Base-by-base conservation (phyloP, 2,797 vertebrate species). In the Parauchenoglanis ngamensis region DNA sequence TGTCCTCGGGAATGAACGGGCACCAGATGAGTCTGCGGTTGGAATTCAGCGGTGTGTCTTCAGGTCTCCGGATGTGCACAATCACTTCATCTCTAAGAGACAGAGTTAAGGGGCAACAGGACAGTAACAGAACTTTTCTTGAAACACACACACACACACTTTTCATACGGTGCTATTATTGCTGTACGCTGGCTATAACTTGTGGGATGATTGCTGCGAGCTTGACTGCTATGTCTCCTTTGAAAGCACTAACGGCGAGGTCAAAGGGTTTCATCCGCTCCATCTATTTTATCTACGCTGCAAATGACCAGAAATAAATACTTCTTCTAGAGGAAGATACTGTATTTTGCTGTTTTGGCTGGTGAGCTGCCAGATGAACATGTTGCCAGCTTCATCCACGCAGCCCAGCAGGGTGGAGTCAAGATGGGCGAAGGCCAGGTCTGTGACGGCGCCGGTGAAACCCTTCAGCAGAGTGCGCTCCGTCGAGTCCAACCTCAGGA, bases 11-110 rank as follows among this genome's bases (percentile, higher is more conserved):
- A 91, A 99, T 99, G 92, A 97, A 99, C 2, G 98, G 98, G 85
- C 98, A 99, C 98, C 98, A 99, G 91, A 99, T 98, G 90, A 99
- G 97, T 63, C 98, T 97, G 17, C 97, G 96, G 89, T 97, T 96
- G 57, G 96, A 97, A 92, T 97, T 99, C 88, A 98, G 91, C 0
- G 96, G 96, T 0, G 96, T 97, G 17, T 95, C 95, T 10, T 98
- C 97, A 56, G 97, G 96, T 46, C 97, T 93, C 76, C 94, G 97
- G 88, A 99, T 96, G 87, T 99, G 96, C 89, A 99, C 95, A 82
- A 99, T 89, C 68, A 99, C 96, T 93, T 99, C 97, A 92, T 99
- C 98, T 93, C 98, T 99, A 93, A 73, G 91, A 83, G 88, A 80
- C 31, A 84, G 44, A 0, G 93, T 98, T 96, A 96, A 97, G 94